Base-by-base conservation (phyloP, 37 sponge, comb jelly and placozoan genomes). In the Lycopodina hypogea region DNA sequence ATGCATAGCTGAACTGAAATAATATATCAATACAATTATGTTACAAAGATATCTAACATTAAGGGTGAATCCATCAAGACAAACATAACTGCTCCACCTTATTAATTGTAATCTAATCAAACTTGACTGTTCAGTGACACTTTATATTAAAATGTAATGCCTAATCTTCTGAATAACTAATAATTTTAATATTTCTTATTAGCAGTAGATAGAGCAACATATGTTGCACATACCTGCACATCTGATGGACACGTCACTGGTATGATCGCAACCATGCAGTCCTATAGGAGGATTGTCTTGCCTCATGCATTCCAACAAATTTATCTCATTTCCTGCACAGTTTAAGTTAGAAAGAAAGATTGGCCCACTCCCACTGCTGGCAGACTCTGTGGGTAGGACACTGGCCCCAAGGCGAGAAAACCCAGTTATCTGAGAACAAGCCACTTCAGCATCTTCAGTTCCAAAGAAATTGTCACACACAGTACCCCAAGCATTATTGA, bases 401-500 rank as follows among this genome's bases (percentile, higher is more conserved):
- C 33, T 35, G 9, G 70, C 70, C 18, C 45, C 70, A 41, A 41
- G n/a, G 8, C 68, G 15, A 41, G 14, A 14, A 39, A 70, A 70
- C 4, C 77, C 77, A 68, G 35, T 48, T 17, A 78, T 23, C 39
- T 78, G 68, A 33, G 40, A 2, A 68, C 79, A 78, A 33, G 69
- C 68, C 35, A 78, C 79, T 33, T 12, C 21, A 11, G 79, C 79
- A 78, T 78, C 79, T 48, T 37, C 24, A 34, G 1, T 22, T n/a
- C 35, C 79, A 78, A 78, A 78, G 1, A 4, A 28, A 36, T n/a
- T 68, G 56, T 68, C 39, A 52, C 79, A 78, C 14, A 78, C 55
- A 19, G 68, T 78, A 1, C 79, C 79, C 79, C 79, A 78, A n/a
- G 79, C 79, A 68, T 67, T 53, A 38, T 78, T 78, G 24, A 78